Percentiles rank a stretch among this genome's conserved stretches.
These are phyloP conservation scores for Drosophila arizonae DNA, from an alignment of 1,140 invertebrate genomes.

Conservation along the genomic window DNA sequence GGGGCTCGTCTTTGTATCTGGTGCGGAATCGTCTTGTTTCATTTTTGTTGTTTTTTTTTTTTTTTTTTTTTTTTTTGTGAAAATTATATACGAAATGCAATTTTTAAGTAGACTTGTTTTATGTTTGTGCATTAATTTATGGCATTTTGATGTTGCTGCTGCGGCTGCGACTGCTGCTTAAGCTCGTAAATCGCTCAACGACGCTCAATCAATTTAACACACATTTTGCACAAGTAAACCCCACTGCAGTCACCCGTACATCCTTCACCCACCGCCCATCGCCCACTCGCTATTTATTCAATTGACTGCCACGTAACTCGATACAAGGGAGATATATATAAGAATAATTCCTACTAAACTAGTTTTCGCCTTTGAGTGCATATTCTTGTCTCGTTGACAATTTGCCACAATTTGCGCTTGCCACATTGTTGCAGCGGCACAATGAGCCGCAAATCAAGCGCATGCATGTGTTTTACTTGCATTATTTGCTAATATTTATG, in stretches of 20 bases:
- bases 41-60: slow-evolving; percentile 7
- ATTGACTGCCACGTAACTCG: slow-evolving; percentile 69
- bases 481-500: too few relatives aligned
- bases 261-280: not conserved
- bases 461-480: slow-evolving; percentile 32
- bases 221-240: slow-evolving; percentile 40
- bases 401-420: slow-evolving; percentile 30
- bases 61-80: slow-evolving; percentile 35
- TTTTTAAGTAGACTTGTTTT: slow-evolving; percentile 60
- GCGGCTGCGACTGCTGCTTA: not conserved
- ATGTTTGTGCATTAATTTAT: slow-evolving; percentile 62
- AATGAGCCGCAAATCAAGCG: slow-evolving; percentile 50
- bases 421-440: slow-evolving; percentile 47
- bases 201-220: slow-evolving; percentile 71
- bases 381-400: slow-evolving; percentile 26
- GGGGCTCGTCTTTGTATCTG: slow-evolving; percentile 20
- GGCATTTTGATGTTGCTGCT: slow-evolving; percentile 32
- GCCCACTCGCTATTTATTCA: slow-evolving; percentile 55
- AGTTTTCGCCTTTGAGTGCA: slow-evolving; percentile 49
- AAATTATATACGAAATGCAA: slow-evolving; percentile 78
- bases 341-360: slow-evolving; percentile 73
- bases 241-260: not conserved
- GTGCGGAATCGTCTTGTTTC: slow-evolving; percentile 36
- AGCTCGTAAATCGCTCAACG: slow-evolving; percentile 30
- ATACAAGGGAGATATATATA: not conserved